Conservation (phyloP, 92 coral and sea anemone species). For the Meandrina meandrites region DNA sequence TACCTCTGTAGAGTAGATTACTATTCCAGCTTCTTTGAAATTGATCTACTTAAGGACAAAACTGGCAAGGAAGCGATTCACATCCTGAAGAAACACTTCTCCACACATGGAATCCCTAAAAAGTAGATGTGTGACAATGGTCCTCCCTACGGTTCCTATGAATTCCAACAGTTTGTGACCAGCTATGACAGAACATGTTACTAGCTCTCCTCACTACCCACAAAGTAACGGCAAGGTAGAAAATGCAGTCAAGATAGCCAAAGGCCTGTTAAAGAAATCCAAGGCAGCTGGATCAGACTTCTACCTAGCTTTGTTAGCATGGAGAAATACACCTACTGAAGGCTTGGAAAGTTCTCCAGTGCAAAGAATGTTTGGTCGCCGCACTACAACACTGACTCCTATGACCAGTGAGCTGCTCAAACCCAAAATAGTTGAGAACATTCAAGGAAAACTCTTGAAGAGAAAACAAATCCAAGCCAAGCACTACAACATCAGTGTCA, state of each 20-base stretch:
- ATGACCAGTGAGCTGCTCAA: conserved; percentile 33
- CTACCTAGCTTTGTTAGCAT: conserved; percentile 30
- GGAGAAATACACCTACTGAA: conserved; percentile 32
- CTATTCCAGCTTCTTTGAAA: conserved; percentile 42
- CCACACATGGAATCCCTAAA: conserved; percentile 26
- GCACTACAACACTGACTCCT: conserved; percentile 27
- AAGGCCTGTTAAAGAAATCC: conserved; percentile 21
- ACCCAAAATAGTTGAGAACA: conserved; percentile 37
- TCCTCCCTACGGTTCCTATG: conserved; percentile 12
- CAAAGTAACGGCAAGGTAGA: no score
- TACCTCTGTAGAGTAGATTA: conserved; percentile 37
- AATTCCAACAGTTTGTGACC: conserved; percentile 12
- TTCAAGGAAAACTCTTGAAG: conserved; percentile 20
- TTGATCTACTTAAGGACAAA: conserved; percentile 23
- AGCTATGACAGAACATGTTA: conserved; percentile 29
- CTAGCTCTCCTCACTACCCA: conserved; percentile 14
- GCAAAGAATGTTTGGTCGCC: conserved; percentile 21
- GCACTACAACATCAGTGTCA: conserved; percentile 37
- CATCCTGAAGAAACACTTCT: conserved; percentile 31
- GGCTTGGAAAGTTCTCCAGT: conserved; percentile 30
- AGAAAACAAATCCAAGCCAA: conserved; percentile 37
- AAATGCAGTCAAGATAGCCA: no score
- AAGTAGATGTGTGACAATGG: conserved; percentile 31
- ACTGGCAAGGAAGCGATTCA: conserved; percentile 17
- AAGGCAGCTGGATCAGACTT: conserved; percentile 30